Evolutionary conservation across 2,797 vertebrate genomes (phyloP).

Genomic region (Pyrrhura leucotis): DNA sequence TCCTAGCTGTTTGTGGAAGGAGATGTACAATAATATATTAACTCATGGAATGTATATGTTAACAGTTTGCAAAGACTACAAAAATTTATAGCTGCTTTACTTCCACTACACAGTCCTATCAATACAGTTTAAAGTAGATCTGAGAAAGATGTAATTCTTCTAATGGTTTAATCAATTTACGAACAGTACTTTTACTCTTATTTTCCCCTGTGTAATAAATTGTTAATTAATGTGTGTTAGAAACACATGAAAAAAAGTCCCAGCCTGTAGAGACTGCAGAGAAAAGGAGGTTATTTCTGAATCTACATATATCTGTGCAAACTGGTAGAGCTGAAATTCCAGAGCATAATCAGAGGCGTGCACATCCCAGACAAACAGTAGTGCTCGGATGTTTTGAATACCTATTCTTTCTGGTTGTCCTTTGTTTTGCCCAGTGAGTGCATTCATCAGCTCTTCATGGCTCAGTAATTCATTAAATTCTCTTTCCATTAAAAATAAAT

Average conservation of each 20-base stretch:
- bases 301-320: neutral
- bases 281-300: neutral
- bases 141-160: conserved; percentile 40
- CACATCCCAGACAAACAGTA: neutral
- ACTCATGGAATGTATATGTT: neutral
- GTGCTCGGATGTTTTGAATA: neutral
- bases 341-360: neutral
- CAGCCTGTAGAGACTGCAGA: neutral
- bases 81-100: conserved; percentile 11
- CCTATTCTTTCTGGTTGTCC: neutral
- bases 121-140: conserved; percentile 21
- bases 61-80: neutral
- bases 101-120: neutral
- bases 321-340: neutral
- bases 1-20: neutral
- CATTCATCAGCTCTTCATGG: conserved; percentile 56
- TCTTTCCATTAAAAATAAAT: conserved; percentile 84
- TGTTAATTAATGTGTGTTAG: conserved; percentile 28
- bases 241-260: neutral
- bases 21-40: neutral
- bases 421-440: conserved; percentile 42
- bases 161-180: conserved; percentile 55
- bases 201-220: conserved; percentile 51
- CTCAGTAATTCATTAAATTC: conserved; percentile 75
- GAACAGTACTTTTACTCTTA: conserved; percentile 3